Evolutionary conservation across 2,888 invertebrate genomes (phyloP), one percentile per base, ranked within the genome.

Genomic region (Dyspetes luteomarginatus): DNA sequence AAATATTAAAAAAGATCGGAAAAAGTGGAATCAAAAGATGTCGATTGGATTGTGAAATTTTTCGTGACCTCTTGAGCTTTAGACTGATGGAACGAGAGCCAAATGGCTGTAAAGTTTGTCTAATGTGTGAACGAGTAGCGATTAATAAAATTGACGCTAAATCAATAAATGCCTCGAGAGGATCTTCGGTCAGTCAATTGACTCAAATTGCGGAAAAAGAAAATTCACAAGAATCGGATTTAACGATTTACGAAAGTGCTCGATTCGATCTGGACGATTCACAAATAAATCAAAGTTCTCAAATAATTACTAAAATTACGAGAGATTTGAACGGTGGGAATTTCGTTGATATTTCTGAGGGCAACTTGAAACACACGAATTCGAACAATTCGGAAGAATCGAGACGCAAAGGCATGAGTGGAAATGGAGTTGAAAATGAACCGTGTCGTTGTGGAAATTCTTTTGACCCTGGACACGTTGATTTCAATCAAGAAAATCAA

Each of bases 31-130:
- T 88, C 68, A 64, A 75, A 78, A 50, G 65, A 50, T 83, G 79
- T n/a, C 71, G 65, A 50, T 74, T 85, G 12, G 62, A 82, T 7
- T 88, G 88, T 28, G 84, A 88, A 43, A 85, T 89, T 58, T 82
- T 85, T 17, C 69, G 78, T 0, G 84, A 81, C 68, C 83, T 80
- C 22, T 69, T 89, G 19, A 83, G 73, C 30, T 78, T 90, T 41
- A 86, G 84, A 55, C 78, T 90, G 9, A 81, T 78, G 24, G 56
- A 30, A 1, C 60, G 76, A 24, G 64, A 77, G 2, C 5, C 65
- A 0, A 78, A 83, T 48, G 65, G 78, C 3, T 71, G 58, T 55
- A 82, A 82, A 74, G 45, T 74, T 12, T 80, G 81, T 56, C 60
- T 86, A 3, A 73, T 87, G 45, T 45, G 82, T n/a, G 84, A 85